phyloP scores from a whole-genome alignment of 2,888 invertebrate species.

The Spicauda simplicius region DNA sequence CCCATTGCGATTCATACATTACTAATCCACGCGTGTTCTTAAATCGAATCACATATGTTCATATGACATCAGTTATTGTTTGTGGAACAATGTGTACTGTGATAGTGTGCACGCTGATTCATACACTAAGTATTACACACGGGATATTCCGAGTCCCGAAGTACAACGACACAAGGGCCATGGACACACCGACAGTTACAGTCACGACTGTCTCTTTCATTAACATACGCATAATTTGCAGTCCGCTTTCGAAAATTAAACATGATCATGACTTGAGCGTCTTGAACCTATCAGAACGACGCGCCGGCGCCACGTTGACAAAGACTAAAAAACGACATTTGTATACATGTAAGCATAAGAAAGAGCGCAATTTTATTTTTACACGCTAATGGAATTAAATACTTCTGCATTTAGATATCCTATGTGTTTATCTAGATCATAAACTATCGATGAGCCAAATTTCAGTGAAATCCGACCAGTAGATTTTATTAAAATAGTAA shows the following conservation, averaged over 20 bases:
- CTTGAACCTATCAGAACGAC: slow-evolving; percentile 18
- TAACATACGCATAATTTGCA: slow-evolving; percentile 47
- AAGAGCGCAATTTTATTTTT: no score
- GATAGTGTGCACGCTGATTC: slow-evolving; percentile 64
- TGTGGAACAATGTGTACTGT: slow-evolving; percentile 59
- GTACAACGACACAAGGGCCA: slow-evolving; percentile 46
- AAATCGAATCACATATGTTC: slow-evolving; percentile 58
- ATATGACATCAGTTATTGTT: slow-evolving; percentile 76
- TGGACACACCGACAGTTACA: slow-evolving; percentile 26
- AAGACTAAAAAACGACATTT: background rate
- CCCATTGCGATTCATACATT: slow-evolving; percentile 33
- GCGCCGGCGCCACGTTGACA: slow-evolving; percentile 20
- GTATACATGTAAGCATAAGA: background rate
- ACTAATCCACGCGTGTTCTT: slow-evolving; percentile 48
- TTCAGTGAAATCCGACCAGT: no score
- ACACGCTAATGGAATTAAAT: no score
- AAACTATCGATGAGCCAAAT: no score
- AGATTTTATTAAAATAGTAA: no score
- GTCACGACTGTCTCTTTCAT: slow-evolving; percentile 55
- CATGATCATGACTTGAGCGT: slow-evolving; percentile 23
- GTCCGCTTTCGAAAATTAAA: slow-evolving; percentile 33
- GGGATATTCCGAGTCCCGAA: slow-evolving; percentile 56
- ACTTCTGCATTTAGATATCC: no score
- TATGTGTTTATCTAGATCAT: no score
- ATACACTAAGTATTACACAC: slow-evolving; percentile 44